Percentiles rank a stretch among this genome's conserved stretches.
Conservation (phyloP, 2,888 invertebrate genomes). For the Pocota personata region DNA sequence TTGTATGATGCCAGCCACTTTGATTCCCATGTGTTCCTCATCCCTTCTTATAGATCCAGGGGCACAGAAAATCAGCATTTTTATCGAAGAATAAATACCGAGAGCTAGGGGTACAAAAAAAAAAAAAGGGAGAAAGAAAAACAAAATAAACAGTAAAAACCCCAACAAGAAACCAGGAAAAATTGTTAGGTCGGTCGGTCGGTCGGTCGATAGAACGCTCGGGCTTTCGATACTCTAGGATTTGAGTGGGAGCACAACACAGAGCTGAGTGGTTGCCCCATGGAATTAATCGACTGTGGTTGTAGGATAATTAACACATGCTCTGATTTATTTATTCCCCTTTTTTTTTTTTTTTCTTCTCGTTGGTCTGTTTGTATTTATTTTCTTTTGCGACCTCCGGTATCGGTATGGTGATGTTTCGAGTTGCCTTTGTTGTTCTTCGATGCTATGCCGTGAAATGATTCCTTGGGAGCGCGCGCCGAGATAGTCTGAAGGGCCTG, state of each 20-base stretch:
- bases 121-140: constrained; percentile 5
- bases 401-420: constrained; percentile 37
- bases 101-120: constrained; percentile 8
- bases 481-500: constrained; percentile 38
- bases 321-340: constrained; percentile 80
- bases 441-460: background rate
- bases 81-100: constrained; percentile 71
- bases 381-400: constrained; percentile 41
- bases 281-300: constrained; percentile 74
- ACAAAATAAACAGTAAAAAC: constrained; percentile 35
- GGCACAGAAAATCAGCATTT: constrained; percentile 68
- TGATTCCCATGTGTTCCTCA: constrained; percentile 60
- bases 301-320: constrained; percentile 79
- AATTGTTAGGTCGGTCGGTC: constrained; percentile 43
- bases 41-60: constrained; percentile 26
- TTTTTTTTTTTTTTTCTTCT: constrained; percentile 52
- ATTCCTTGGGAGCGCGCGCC: constrained; percentile 37
- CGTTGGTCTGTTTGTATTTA: constrained; percentile 35
- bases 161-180: constrained; percentile 33
- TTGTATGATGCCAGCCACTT: constrained; percentile 57
- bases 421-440: constrained; percentile 14
- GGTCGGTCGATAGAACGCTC: constrained; percentile 55
- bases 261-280: constrained; percentile 68
- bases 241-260: constrained; percentile 12
- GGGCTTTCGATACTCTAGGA: constrained; percentile 19